These are phyloP conservation scores for Reticulitermes speratus DNA, from an alignment of 1,140 invertebrate genomes.

Conservation along the genomic window DNA sequence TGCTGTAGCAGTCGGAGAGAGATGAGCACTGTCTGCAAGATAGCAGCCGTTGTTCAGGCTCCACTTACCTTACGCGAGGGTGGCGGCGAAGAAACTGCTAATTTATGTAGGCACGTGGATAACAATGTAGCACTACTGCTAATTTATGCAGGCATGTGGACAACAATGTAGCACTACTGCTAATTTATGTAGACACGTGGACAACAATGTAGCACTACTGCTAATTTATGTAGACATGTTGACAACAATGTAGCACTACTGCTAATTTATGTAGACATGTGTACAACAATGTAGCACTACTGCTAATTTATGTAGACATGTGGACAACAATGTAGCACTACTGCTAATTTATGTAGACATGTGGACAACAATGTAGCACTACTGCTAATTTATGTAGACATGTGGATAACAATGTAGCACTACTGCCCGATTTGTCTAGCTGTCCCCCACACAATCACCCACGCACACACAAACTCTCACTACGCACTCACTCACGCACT, in stretches of 20 bases:
- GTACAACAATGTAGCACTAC: neutral
- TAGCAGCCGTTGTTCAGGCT: neutral
- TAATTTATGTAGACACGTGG: neutral
- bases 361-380: slow-evolving; percentile 7
- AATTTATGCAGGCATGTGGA: slow-evolving; percentile 6
- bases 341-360: neutral
- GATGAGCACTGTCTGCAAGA: neutral
- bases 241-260: slow-evolving; percentile 7
- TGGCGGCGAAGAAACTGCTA: neutral
- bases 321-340: slow-evolving; percentile 1
- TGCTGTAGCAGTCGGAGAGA: neutral
- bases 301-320: neutral
- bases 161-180: neutral
- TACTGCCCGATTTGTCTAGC: neutral
- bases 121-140: neutral
- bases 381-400: neutral
- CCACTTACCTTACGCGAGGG: neutral
- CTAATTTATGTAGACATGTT: neutral
- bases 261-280: neutral
- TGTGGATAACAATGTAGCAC: neutral
- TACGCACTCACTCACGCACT: neutral
- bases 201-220: neutral
- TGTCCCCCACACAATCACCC: neutral
- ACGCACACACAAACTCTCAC: no score
- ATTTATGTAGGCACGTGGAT: neutral